These are phyloP conservation scores for Troides oblongomaculatus DNA, from an alignment of 2,888 invertebrate species.

Conservation along the genomic window DNA sequence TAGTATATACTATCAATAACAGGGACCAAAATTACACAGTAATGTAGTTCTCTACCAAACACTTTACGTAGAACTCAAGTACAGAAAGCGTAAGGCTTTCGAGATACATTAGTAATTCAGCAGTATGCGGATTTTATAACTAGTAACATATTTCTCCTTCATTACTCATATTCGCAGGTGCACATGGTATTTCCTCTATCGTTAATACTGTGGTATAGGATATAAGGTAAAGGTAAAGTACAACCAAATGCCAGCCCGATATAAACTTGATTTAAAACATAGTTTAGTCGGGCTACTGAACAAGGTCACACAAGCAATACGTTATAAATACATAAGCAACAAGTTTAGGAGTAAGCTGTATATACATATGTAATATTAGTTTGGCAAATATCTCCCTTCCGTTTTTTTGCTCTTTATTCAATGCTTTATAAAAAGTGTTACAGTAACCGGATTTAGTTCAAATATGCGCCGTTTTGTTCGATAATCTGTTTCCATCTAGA, in stretches of 20 bases:
- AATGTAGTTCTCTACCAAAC: neutral
- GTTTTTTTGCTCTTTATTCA: too few species aligned
- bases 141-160: neutral
- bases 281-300: neutral
- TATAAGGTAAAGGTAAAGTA: neutral
- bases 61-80: neutral
- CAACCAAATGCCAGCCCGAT: neutral
- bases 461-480: too few species aligned
- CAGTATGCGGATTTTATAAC: neutral
- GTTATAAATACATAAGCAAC: conserved; percentile 6
- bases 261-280: neutral
- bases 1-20: too few species aligned
- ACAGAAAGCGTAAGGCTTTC: neutral
- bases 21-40: too few species aligned
- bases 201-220: neutral
- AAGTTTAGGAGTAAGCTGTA: conserved; percentile 4
- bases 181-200: neutral
- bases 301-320: neutral
- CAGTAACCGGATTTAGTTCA: too few species aligned
- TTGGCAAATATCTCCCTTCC: too few species aligned
- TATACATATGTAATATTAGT: too few species aligned
- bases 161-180: conserved; percentile 1
- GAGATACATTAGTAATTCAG: neutral
- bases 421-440: too few species aligned
- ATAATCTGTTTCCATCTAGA: too few species aligned